A percentile compares a stretch with the other conserved stretches of the same genome.
These are phyloP conservation scores for Drosophila mayri DNA, from an alignment of 1,140 invertebrate genomes.

Conservation along the genomic window DNA sequence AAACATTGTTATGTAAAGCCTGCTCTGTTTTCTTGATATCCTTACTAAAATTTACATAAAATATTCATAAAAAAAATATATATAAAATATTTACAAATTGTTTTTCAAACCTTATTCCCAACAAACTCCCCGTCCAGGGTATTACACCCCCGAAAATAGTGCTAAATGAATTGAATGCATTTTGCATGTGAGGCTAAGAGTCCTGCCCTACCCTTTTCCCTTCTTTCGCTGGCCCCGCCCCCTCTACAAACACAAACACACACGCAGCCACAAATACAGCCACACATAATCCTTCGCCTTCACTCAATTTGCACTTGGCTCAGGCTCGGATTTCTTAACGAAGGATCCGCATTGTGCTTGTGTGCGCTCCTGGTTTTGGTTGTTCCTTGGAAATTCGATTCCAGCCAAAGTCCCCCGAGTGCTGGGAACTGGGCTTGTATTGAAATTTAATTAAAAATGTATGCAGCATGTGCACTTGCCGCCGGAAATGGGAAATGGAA, in stretches of 20 bases:
- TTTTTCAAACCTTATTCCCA: not conserved
- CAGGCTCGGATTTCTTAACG: constrained; percentile 25
- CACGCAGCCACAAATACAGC: not conserved
- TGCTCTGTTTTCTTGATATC: no score
- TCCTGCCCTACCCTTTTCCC: not conserved
- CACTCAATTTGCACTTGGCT: constrained; percentile 18
- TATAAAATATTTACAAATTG: not conserved
- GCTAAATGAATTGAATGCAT: constrained; percentile 56
- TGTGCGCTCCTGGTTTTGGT: not conserved
- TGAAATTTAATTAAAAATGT: constrained; percentile 66
- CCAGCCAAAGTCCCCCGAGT: constrained; percentile 29
- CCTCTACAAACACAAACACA: not conserved
- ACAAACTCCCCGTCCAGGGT: not conserved
- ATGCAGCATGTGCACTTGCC: constrained; percentile 32
- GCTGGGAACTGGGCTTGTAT: constrained; percentile 24
- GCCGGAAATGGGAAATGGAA: constrained; percentile 13
- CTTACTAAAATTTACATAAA: no score
- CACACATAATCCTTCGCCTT: constrained; percentile 11
- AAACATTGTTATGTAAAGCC: no score
- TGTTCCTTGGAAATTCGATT: constrained; percentile 32
- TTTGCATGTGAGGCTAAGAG: constrained; percentile 35
- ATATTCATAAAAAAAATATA: not conserved
- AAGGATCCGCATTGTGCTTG: constrained; percentile 14
- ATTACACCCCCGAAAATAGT: not conserved
- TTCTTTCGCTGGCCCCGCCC: not conserved